A percentile compares a stretch with the other conserved stretches of the same genome.
phyloP scores from a whole-genome alignment of 2,113 vertebrate genomes.

The Tychaedon coryphoeus region DNA sequence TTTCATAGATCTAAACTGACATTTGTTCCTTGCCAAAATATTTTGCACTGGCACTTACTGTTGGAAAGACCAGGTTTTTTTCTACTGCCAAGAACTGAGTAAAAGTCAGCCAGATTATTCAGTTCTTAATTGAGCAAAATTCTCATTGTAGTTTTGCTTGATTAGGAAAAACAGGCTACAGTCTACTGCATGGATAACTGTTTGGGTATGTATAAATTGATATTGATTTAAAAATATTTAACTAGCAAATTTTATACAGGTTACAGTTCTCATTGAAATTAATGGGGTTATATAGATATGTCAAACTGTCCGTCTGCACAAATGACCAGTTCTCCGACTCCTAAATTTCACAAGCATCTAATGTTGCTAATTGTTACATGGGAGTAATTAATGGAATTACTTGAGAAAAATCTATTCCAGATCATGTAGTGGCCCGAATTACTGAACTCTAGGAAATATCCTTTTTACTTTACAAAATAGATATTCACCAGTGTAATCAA shows the following conservation, averaged over 20 bases:
- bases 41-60: conserved; percentile 39
- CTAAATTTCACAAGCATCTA: neutral
- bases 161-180: conserved; percentile 5
- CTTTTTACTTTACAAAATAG: neutral
- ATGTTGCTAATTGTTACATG: neutral
- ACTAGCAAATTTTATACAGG: neutral
- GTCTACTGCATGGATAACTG: neutral
- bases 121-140: conserved; percentile 46
- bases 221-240: neutral
- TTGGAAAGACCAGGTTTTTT: conserved; percentile 21
- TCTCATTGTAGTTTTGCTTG: conserved; percentile 17
- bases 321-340: neutral
- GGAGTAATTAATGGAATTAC: neutral
- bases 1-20: conserved; percentile 38
- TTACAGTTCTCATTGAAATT: neutral
- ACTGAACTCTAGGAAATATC: neutral
- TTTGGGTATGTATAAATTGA: neutral
- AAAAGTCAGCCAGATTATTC: conserved; percentile 20
- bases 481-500: neutral
- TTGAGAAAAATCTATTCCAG: neutral
- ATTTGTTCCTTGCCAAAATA: conserved; percentile 33
- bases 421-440: neutral
- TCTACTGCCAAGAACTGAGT: neutral
- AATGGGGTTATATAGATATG: neutral
- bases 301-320: neutral